phyloP scores from a whole-genome alignment of 2,888 invertebrate genomes.

The Conops quadrifasciatus region DNA sequence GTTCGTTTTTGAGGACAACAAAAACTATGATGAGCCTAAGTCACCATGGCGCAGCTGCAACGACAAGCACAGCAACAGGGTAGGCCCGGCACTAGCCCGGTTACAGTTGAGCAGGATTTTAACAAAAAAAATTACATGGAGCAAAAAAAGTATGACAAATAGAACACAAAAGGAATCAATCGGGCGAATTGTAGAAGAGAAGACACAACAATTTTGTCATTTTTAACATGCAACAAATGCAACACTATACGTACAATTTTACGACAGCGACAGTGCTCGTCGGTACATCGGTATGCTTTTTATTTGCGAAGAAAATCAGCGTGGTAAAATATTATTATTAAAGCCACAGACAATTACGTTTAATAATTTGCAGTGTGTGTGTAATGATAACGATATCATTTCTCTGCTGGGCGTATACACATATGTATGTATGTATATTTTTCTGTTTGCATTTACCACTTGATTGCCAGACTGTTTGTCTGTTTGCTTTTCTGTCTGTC shows the following conservation, averaged over 20 bases:
- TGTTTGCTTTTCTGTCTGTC: slow-evolving; percentile 2
- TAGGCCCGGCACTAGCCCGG: too few species aligned
- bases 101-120: not conserved
- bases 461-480: slow-evolving; percentile 13
- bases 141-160: not conserved
- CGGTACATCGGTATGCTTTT: too few species aligned
- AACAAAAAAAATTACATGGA: too few species aligned
- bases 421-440: not conserved
- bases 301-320: not conserved
- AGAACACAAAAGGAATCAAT: not conserved
- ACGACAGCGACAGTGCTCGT: not conserved
- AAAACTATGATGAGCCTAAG: too few species aligned
- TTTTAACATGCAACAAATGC: not conserved
- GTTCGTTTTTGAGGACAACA: too few species aligned
- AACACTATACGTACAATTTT: not conserved
- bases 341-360: not conserved
- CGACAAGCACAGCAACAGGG: not conserved
- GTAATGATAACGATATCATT: slow-evolving; percentile 30
- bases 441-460: not conserved
- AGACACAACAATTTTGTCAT: not conserved
- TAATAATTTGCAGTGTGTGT: slow-evolving; percentile 3
- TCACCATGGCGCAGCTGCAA: not conserved
- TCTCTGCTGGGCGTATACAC: not conserved
- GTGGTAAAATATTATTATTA: not conserved
- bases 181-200: too few species aligned